phyloP scores from a whole-genome alignment of 2,113 vertebrate genomes.

The Neolamprologus hecqui region DNA sequence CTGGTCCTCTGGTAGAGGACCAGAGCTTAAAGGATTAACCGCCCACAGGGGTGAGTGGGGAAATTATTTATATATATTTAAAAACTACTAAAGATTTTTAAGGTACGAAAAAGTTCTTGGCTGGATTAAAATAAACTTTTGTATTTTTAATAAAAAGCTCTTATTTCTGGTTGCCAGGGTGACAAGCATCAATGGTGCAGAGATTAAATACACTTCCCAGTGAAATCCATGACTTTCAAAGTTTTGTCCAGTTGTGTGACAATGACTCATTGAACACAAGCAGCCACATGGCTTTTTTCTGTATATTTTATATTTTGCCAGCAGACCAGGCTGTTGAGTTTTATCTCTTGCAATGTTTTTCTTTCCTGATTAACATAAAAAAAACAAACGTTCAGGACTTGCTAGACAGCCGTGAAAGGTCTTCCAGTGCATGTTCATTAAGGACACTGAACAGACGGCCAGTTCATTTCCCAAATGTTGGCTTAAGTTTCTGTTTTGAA shows the following conservation, averaged over 20 bases:
- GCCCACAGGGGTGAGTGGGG: fast-evolving
- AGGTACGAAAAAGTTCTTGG: background rate
- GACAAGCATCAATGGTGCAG: background rate
- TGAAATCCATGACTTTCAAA: background rate
- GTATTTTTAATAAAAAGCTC: background rate
- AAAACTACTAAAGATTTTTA: background rate
- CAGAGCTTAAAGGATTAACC: fast-evolving
- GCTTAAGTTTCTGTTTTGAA: background rate
- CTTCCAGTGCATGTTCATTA: background rate
- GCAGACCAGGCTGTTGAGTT: background rate
- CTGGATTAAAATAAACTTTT: background rate
- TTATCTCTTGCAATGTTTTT: background rate
- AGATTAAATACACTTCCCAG: background rate
- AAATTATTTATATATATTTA: background rate
- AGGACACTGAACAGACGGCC: background rate
- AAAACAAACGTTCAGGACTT: fast-evolving
- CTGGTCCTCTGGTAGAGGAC: background rate
- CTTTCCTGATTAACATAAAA: background rate
- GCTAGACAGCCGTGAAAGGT: background rate
- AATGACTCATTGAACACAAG: background rate
- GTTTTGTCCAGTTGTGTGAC: background rate
- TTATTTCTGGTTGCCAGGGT: background rate
- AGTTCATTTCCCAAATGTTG: background rate
- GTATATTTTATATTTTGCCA: background rate
- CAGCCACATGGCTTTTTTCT: background rate